These are phyloP conservation scores for Pherbina coryleti DNA, from an alignment of 2,888 invertebrate species.

Conservation along the genomic window DNA sequence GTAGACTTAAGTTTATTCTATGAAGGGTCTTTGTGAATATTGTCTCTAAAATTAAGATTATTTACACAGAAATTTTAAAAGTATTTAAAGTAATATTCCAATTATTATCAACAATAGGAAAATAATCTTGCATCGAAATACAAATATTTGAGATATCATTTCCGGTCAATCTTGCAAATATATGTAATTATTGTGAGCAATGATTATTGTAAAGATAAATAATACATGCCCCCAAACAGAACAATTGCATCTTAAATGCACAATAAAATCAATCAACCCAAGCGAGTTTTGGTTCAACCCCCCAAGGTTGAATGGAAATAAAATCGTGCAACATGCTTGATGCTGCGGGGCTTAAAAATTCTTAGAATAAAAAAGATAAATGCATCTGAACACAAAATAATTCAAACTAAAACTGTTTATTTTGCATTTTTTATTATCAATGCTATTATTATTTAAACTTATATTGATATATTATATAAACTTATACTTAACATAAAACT, in stretches of 20 bases:
- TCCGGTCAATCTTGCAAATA: background rate
- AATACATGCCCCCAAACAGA: background rate
- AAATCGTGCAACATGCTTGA: slow-evolving; percentile 23
- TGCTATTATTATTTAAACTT: background rate
- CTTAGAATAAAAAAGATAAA: slow-evolving; percentile 15
- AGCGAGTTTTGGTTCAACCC: background rate
- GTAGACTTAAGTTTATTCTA: no score
- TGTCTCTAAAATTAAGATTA: no score
- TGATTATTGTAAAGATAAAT: no score
- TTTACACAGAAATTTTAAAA: no score
- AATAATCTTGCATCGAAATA: background rate
- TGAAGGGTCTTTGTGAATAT: no score
- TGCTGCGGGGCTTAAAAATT: slow-evolving; percentile 24
- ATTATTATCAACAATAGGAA: no score
- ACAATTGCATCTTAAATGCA: background rate
- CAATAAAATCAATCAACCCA: slow-evolving; percentile 13
- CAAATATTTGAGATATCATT: background rate
- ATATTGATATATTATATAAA: no score
- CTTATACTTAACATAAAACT: no score
- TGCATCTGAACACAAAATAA: background rate
- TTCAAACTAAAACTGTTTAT: background rate
- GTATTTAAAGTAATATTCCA: no score
- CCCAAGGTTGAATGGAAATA: background rate
- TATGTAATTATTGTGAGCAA: background rate
- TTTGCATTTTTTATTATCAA: background rate